Conservation (phyloP, 2,113 vertebrate species). For the Gadus chalcogrammus region DNA sequence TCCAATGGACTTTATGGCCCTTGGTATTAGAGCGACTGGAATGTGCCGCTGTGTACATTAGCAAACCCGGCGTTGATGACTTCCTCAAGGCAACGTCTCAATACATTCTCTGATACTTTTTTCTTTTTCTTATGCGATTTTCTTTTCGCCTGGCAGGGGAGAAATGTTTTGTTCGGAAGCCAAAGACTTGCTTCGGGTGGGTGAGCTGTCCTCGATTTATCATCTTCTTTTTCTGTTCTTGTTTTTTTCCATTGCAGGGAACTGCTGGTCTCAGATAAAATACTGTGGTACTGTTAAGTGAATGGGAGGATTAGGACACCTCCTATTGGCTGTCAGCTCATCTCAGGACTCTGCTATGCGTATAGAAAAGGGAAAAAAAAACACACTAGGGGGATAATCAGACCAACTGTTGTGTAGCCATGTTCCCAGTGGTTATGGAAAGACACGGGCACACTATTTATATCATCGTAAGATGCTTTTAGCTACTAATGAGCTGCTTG, state of each 20-base stretch:
- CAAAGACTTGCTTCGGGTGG: constrained; percentile 42
- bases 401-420: constrained; percentile 49
- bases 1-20: too few species aligned
- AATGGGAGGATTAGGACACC: constrained; percentile 50
- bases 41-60: too few species aligned
- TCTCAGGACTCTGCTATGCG: constrained; percentile 40
- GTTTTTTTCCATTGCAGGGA: constrained; percentile 35
- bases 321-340: constrained; percentile 33
- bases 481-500: not conserved
- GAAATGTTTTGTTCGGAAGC: constrained; percentile 68
- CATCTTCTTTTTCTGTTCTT: constrained; percentile 2
- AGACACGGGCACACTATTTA: constrained; percentile 47
- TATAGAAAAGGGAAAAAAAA: constrained; percentile 22
- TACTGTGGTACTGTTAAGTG: constrained; percentile 34
- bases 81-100: too few species aligned
- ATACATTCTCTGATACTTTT: too few species aligned
- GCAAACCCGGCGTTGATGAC: too few species aligned
- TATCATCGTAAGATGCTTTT: constrained; percentile 35
- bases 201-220: constrained; percentile 44
- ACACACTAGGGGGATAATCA: constrained; percentile 48
- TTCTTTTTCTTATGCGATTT: too few species aligned
- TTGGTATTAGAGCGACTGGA: too few species aligned
- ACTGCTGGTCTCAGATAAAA: constrained; percentile 48
- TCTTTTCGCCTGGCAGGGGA: constrained; percentile 41
- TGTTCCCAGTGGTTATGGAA: not conserved